These are phyloP conservation scores for Notolepis coatsorum DNA, from an alignment of 2,797 vertebrate species.

Conservation along the genomic window DNA sequence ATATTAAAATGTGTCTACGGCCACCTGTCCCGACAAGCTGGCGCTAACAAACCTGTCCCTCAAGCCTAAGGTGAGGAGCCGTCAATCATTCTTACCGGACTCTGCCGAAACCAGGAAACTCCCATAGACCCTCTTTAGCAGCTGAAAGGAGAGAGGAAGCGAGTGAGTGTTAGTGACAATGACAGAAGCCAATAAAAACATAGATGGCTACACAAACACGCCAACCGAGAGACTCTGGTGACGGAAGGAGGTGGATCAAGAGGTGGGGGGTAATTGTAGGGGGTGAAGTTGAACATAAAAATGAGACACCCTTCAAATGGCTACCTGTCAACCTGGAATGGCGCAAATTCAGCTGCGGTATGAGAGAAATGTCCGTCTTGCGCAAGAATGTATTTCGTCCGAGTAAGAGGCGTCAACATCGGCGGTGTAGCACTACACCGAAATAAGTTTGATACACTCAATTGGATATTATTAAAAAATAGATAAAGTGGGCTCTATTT, in stretches of 20 bases:
- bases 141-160: conserved; percentile 73
- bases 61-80: no score
- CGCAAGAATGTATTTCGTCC: background rate
- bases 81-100: conserved; percentile 79
- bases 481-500: no score
- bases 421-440: no score
- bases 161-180: background rate
- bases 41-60: no score
- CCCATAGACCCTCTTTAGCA: conserved; percentile 95
- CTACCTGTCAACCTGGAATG: conserved; percentile 42
- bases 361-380: background rate
- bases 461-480: no score
- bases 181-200: background rate
- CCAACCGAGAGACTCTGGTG: background rate
- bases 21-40: no score
- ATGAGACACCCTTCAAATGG: conserved; percentile 20
- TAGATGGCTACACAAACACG: background rate
- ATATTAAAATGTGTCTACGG: no score
- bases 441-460: no score
- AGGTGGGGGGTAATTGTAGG: background rate
- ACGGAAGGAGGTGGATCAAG: background rate
- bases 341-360: conserved; percentile 22
- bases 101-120: conserved; percentile 91
- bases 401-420: no score
- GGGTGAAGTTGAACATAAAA: background rate